Evolutionary conservation across 2,888 invertebrate species (phyloP), one percentile per base, ranked within the genome.

Genomic region (Ennomos fuscantarius): DNA sequence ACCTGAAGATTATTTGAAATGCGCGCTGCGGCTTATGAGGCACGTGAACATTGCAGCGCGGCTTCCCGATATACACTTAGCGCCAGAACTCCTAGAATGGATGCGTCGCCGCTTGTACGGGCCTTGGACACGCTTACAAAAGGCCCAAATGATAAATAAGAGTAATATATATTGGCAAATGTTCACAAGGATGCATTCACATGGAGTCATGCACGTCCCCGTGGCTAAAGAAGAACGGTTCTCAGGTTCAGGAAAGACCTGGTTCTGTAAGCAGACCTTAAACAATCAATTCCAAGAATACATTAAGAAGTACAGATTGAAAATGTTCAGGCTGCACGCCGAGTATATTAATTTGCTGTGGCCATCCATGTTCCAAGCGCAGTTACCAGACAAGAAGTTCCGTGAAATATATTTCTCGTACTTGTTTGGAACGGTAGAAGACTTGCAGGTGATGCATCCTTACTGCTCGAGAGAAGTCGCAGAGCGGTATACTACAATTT

Each of bases 341-440:
- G 67, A 76, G 9, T 59, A 84, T 1, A 80, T 72, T 11, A 91
- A 91, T 60, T 52, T 88, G 57, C 63, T 89, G 53, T 91, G 91
- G 91, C 76, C 87, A 1, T 74, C 88, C 1, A 90, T 91, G 89
- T 88, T 61, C 51, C 87, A 86, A 49, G 80, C 84, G 1, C 74
- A 87, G 62, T 79, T 84, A 35, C 89, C 89, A 0, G 89, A 89
- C 62, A 89, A 87, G 59, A 87, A 81, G 43, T 91, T 90, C 69
- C 77, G 91, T 0, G 85, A 89, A 69, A 89, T 88, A 70, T 91
- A 76, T 70, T 90, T 86, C 71, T 85, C 89, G 0, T 91, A 91
- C 66, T 58, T 89, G 41, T 81, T 68, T 50, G 70, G 69, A 8
- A 74, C 73, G 36, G 49, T 80, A 3, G 80, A 84, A 48, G 86